Evolutionary conservation across 2,888 invertebrate genomes (phyloP).

Genomic region (Protophormia terraenovae): DNA sequence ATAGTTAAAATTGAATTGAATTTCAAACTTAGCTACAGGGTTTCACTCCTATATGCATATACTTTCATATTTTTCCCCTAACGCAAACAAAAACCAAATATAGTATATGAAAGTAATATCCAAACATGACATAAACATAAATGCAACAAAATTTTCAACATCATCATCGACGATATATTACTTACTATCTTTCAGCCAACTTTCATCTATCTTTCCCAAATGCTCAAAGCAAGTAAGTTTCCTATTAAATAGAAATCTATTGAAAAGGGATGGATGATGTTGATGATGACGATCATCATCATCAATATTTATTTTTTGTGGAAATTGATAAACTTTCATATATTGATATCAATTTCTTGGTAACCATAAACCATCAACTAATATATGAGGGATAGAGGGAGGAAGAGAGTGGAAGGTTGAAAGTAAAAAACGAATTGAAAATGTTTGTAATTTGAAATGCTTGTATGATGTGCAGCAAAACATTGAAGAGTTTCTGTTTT

Average conservation of each 20-base stretch:
- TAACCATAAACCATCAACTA: constrained; percentile 40
- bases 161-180: constrained; percentile 40
- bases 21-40: constrained; percentile 24
- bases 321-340: constrained; percentile 62
- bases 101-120: constrained; percentile 49
- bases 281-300: constrained; percentile 34
- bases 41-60: background rate
- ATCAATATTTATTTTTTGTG: constrained; percentile 30
- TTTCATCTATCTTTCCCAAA: background rate
- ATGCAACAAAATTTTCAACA: constrained; percentile 61
- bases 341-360: constrained; percentile 62
- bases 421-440: background rate
- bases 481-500: background rate
- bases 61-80: constrained; percentile 3
- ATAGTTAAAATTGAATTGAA: constrained; percentile 3
- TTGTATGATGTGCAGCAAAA: background rate
- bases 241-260: background rate
- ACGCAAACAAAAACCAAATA: background rate
- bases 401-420: background rate
- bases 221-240: too few relatives aligned
- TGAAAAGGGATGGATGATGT: constrained; percentile 2
- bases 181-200: background rate
- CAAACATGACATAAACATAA: constrained; percentile 64
- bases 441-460: background rate
- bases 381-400: background rate